These are phyloP conservation scores for Cyclina sinensis DNA, from an alignment of 1,140 invertebrate species.

Conservation along the genomic window DNA sequence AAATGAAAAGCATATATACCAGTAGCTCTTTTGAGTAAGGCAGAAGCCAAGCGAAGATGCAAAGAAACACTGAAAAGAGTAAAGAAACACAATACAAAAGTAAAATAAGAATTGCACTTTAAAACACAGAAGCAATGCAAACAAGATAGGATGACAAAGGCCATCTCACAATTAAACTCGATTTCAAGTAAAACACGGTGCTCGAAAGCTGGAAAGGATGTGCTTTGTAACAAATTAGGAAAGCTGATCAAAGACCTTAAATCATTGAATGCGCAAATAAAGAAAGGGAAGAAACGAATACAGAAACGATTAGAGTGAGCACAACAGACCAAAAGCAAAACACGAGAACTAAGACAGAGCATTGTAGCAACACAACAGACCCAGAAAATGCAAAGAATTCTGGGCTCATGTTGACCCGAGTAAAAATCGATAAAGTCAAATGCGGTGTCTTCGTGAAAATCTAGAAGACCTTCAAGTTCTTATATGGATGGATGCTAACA, in stretches of 20 bases:
- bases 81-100: constrained; percentile 17
- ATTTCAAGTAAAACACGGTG: constrained; percentile 1
- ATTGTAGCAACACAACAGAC: too few species aligned
- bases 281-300: too few species aligned
- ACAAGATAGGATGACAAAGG: constrained; percentile 1
- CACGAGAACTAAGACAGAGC: too few species aligned
- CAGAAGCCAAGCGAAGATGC: constrained; percentile 5
- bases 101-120: not conserved
- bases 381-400: too few species aligned
- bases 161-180: constrained; percentile 5
- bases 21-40: not conserved
- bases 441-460: not conserved
- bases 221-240: not conserved
- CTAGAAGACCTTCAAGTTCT: not conserved
- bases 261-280: constrained; percentile 15
- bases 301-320: too few species aligned
- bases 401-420: not conserved
- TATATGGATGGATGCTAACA: constrained; percentile 27
- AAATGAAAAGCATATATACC: constrained; percentile 29
- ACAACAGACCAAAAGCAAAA: too few species aligned
- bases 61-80: constrained; percentile 9
- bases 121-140: constrained; percentile 15
- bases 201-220: constrained; percentile 8
- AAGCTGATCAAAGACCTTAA: constrained; percentile 1
- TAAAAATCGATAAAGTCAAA: not conserved